A percentile compares a stretch with the other conserved stretches of the same genome.
These are phyloP conservation scores for Ophioderma brevispina DNA, from an alignment of 35 echinoderm and acorn worm species.

Conservation along the genomic window DNA sequence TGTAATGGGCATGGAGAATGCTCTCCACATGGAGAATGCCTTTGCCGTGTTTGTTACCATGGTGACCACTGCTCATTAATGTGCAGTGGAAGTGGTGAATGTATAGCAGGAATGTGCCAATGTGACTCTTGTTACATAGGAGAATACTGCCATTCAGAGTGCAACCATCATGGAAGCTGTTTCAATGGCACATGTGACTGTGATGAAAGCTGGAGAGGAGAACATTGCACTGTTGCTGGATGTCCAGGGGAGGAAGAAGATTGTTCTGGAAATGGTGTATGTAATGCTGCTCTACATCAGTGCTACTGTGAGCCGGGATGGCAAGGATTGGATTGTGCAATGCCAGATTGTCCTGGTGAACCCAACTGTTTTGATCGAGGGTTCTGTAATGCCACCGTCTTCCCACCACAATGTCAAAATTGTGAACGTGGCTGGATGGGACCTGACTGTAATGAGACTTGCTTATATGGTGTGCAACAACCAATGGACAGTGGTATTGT, in stretches of 20 bases:
- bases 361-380: slow-evolving; percentile 79
- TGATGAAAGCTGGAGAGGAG: slow-evolving; percentile 68
- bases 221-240: slow-evolving; percentile 60
- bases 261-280: slow-evolving; percentile 87
- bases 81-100: slow-evolving; percentile 68
- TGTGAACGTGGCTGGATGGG: slow-evolving; percentile 83
- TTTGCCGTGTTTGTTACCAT: slow-evolving; percentile 78
- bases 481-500: slow-evolving; percentile 63
- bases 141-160: slow-evolving; percentile 70
- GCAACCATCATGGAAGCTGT: slow-evolving; percentile 67
- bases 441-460: slow-evolving; percentile 67
- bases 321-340: slow-evolving; percentile 55
- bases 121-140: slow-evolving; percentile 83
- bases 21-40: slow-evolving; percentile 58
- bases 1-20: slow-evolving; percentile 83
- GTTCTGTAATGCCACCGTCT: slow-evolving; percentile 35
- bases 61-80: slow-evolving; percentile 45
- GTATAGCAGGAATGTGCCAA: slow-evolving; percentile 48
- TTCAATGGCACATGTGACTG: slow-evolving; percentile 51
- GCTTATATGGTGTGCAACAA: slow-evolving; percentile 62
- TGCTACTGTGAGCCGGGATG: slow-evolving; percentile 87
- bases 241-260: slow-evolving; percentile 73
- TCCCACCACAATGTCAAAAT: slow-evolving; percentile 72
- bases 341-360: slow-evolving; percentile 80
- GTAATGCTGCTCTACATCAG: slow-evolving; percentile 72